Conservation (phyloP, 1,140 invertebrate species). For the Drosophila ficusphila region DNA sequence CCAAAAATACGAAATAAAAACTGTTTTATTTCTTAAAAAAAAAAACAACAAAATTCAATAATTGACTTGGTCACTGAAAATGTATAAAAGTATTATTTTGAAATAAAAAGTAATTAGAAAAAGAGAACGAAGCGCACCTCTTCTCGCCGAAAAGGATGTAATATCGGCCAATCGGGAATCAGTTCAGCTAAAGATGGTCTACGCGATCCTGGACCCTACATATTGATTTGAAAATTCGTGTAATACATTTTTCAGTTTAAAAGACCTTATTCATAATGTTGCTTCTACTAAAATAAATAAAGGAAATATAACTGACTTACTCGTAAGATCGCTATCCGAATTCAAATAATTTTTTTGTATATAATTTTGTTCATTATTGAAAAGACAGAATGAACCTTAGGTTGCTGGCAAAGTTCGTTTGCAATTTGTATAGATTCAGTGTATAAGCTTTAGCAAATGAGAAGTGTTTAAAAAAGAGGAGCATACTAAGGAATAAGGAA, state of each 20-base stretch:
- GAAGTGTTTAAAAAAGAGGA: background rate
- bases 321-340: too few relatives aligned
- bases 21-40: background rate
- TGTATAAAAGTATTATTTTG: conserved; percentile 1
- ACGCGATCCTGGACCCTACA: conserved; percentile 88
- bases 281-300: too few relatives aligned
- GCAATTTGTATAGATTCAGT: too few relatives aligned
- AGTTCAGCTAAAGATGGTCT: conserved; percentile 96
- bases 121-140: conserved; percentile 67
- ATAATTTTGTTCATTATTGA: too few relatives aligned
- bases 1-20: background rate
- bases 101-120: conserved; percentile 6
- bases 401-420: too few relatives aligned
- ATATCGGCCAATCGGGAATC: conserved; percentile 97
- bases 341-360: too few relatives aligned
- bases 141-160: conserved; percentile 91
- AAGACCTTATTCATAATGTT: too few relatives aligned
- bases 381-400: too few relatives aligned
- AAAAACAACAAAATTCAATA: conserved; percentile 33
- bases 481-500: background rate
- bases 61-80: conserved; percentile 15
- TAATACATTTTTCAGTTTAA: background rate
- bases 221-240: conserved; percentile 23
- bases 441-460: background rate
- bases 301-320: too few relatives aligned